phyloP scores from a whole-genome alignment of 2,797 vertebrate species.

The Ceyx erithaca region DNA sequence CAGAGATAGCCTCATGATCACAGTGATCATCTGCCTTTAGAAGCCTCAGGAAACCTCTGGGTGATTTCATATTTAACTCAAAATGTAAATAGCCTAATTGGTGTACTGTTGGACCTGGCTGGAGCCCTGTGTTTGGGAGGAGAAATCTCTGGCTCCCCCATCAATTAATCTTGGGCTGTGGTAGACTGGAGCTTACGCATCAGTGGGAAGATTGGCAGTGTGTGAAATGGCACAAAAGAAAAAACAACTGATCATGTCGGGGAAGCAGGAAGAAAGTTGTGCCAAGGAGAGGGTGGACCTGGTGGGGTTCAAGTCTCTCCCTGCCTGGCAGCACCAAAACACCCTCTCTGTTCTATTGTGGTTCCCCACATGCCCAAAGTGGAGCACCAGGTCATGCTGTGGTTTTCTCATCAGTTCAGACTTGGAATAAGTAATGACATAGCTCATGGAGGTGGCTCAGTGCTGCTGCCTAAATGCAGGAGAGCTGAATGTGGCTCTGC shows the following conservation, averaged over 20 bases:
- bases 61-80: background rate
- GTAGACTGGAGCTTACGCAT: background rate
- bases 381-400: background rate
- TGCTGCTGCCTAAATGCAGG: background rate
- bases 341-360: background rate
- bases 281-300: background rate
- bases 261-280: background rate
- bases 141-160: conserved; percentile 57
- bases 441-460: fast-evolving
- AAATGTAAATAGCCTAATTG: conserved; percentile 65
- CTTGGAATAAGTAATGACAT: fast-evolving
- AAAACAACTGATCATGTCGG: fast-evolving
- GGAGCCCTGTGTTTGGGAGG: conserved; percentile 46
- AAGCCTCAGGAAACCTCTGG: background rate
- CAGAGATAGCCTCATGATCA: background rate
- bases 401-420: fast-evolving
- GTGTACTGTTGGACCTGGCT: conserved; percentile 39
- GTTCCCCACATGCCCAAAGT: fast-evolving
- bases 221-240: background rate
- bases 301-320: background rate
- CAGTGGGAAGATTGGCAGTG: background rate
- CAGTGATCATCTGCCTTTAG: background rate
- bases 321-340: background rate
- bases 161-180: conserved; percentile 61
- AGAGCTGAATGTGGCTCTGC: background rate